Conservation (phyloP, 1,140 invertebrate species). For the Papilio polytes region DNA sequence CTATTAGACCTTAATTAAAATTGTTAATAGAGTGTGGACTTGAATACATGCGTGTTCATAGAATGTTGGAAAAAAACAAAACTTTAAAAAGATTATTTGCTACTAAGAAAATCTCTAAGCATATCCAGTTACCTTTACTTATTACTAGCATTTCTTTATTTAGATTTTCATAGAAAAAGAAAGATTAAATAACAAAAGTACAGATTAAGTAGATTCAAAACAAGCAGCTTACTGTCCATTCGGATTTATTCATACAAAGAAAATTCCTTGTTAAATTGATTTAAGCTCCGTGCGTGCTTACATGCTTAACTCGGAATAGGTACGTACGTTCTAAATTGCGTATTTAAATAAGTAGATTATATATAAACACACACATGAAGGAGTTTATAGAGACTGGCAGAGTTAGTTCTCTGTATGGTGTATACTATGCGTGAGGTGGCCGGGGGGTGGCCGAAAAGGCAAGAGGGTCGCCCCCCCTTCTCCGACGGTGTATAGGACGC, state of each 20-base stretch:
- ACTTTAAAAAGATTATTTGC: not conserved
- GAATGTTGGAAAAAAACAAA: too few relatives aligned
- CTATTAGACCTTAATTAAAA: not conserved
- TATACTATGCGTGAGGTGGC: slow-evolving; percentile 75
- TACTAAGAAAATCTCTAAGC: not conserved
- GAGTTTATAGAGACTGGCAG: slow-evolving; percentile 77
- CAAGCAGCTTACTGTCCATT: slow-evolving; percentile 46
- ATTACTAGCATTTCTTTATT: not conserved
- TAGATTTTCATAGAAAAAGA: not conserved
- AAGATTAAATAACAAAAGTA: not conserved
- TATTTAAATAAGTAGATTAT: slow-evolving; percentile 78
- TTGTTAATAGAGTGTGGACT: not conserved
- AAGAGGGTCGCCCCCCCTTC: slow-evolving; percentile 49
- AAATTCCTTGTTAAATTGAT: slow-evolving; percentile 71
- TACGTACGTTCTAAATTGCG: slow-evolving; percentile 69
- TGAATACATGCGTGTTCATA: not conserved
- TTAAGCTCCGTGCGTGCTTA: slow-evolving; percentile 58
- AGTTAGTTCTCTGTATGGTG: slow-evolving; percentile 81
- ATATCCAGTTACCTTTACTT: not conserved
- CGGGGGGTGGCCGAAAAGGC: slow-evolving; percentile 51
- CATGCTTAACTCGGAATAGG: slow-evolving; percentile 51
- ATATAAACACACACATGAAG: slow-evolving; percentile 71
- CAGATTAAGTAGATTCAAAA: slow-evolving; percentile 9
- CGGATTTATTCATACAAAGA: slow-evolving; percentile 61
- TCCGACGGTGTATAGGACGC: slow-evolving; percentile 62